These are phyloP conservation scores for Augochlora pura DNA, from an alignment of 1,140 invertebrate species.

Conservation along the genomic window DNA sequence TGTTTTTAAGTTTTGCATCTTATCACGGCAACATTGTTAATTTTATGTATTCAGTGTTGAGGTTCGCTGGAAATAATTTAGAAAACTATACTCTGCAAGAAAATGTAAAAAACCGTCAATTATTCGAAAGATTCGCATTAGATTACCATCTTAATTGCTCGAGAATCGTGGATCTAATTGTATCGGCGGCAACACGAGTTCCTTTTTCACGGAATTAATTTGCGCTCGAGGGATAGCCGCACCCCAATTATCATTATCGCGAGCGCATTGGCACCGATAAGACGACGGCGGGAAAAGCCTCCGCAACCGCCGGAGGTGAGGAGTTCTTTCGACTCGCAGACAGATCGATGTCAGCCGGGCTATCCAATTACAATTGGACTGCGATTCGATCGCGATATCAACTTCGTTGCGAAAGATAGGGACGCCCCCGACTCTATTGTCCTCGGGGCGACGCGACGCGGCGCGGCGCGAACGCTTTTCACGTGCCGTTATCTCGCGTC, in stretches of 20 bases:
- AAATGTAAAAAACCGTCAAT: no score
- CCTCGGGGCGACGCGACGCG: conserved; percentile 24
- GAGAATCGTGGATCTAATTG: no score
- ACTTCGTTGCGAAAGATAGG: conserved; percentile 49
- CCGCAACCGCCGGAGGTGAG: not conserved
- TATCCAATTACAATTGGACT: conserved; percentile 59
- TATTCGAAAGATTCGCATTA: no score
- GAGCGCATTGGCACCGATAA: conserved; percentile 34
- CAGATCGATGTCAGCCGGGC: conserved; percentile 10
- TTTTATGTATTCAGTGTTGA: no score
- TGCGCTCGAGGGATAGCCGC: no score
- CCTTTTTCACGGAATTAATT: no score
- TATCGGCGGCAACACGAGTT: no score
- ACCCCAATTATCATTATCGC: conserved; percentile 27
- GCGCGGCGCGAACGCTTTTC: conserved; percentile 35
- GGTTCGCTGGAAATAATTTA: no score
- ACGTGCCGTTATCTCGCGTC: conserved; percentile 48
- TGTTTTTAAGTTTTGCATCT: no score
- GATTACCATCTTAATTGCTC: no score
- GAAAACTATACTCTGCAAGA: no score
- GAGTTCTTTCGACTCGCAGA: conserved; percentile 4
- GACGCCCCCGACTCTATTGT: conserved; percentile 59
- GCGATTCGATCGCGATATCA: conserved; percentile 60
- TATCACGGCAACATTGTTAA: no score
- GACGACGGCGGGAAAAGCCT: not conserved